A percentile compares a stretch with the other conserved stretches of the same genome.
Evolutionary conservation across 2,113 vertebrate genomes (phyloP).

Genomic region (Bothrops jararaca): DNA sequence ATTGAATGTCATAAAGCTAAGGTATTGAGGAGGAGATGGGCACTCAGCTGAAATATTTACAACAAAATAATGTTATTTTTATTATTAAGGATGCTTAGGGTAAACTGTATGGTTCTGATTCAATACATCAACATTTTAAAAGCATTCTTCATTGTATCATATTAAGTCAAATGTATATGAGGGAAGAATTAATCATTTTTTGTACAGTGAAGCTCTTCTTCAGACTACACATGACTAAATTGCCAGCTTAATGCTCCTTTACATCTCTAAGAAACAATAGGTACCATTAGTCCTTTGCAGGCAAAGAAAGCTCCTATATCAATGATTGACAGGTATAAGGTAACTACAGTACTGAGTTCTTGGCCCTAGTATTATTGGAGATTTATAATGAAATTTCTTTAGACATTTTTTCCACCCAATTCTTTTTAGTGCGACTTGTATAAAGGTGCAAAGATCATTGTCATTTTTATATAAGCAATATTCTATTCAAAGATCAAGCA

Average conservation of each 20-base stretch:
- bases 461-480: background rate
- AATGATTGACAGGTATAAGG: background rate
- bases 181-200: background rate
- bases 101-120: background rate
- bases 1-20: background rate
- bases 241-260: background rate
- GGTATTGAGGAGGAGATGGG: background rate
- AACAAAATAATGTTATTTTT: background rate
- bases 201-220: background rate
- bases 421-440: background rate
- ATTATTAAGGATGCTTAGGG: background rate
- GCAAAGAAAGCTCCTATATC: background rate
- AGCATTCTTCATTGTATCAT: background rate
- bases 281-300: background rate
- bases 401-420: background rate
- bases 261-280: background rate
- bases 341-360: background rate
- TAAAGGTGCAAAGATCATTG: background rate
- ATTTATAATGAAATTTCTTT: background rate
- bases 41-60: background rate
- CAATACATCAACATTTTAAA: background rate
- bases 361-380: background rate
- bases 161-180: background rate
- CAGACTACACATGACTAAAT: background rate
- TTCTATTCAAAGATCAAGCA: background rate